Evolutionary conservation across 2,797 vertebrate species (phyloP), one percentile per base, ranked within the genome.

Genomic region (Nannoperca obscura): DNA sequence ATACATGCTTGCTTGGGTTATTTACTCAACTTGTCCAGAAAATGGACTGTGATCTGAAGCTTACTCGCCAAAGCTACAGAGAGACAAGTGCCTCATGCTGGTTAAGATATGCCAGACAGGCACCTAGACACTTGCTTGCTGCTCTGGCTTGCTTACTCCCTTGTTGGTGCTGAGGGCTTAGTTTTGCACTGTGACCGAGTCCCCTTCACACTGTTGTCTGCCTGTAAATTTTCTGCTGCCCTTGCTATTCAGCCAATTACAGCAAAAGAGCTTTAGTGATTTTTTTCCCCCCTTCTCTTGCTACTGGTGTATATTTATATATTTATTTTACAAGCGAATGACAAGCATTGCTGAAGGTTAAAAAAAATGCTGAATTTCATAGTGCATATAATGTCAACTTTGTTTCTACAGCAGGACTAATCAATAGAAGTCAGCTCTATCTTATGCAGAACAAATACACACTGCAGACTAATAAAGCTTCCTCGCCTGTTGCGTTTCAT

Each of bases 201-300:
- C 96, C 94, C 96, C 95, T 96, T 96, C 95, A 96, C 96, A 96
- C 94, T 94, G 92, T 94, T 93, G 92, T 94, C 94, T 94, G 92
- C 94, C 94, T 94, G 94, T 95, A 96, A 92, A 95, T 96, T 95
- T 96, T 96, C 93, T 96, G 95, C 95, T 96, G 95, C 91, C 94
- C 91, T 96, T 96, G 96, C 95, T 95, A 91, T 96, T 96, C 94
- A 95, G 93, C 93, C 95, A 96, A 96, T 96, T 96, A 96, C 92
- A 91, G 92, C 94, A 94, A 95, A 95, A 95, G 94, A 95, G 95
- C 94, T 94, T 95, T 95, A 95, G 94, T 76, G 94, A 95, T 95
- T 95, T 95, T 95, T 92, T 91, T 86, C 86, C 65, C 75, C 74
- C 82, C 86, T 81, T 78, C 78, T 86, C 81, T 90, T 89, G 82